Evolutionary conservation across 2,888 invertebrate species (phyloP).

Genomic region (Chorisops tibialis): DNA sequence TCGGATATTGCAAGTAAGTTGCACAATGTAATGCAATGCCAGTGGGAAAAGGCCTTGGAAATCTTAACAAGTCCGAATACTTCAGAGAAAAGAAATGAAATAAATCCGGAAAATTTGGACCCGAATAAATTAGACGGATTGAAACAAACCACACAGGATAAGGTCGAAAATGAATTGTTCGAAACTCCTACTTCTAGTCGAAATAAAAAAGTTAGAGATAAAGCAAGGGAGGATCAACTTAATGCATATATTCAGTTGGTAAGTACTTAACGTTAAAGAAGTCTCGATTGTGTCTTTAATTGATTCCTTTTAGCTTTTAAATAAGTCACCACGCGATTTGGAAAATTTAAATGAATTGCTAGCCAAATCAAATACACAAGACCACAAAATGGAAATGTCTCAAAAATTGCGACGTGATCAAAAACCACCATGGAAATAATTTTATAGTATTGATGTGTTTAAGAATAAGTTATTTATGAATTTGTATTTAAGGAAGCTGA

Average conservation of each 20-base stretch:
- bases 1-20: constrained; percentile 69
- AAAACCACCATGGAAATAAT: constrained; percentile 17
- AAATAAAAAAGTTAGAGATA: constrained; percentile 28
- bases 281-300: neutral
- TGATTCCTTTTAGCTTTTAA: constrained; percentile 51
- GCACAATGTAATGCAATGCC: constrained; percentile 74
- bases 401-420: constrained; percentile 12
- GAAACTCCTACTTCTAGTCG: constrained; percentile 48
- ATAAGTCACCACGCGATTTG: constrained; percentile 54
- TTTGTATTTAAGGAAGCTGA: too few relatives aligned
- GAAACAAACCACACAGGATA: neutral
- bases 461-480: too few relatives aligned
- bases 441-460: neutral
- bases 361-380: neutral
- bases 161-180: constrained; percentile 42
- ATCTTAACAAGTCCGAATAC: constrained; percentile 58
- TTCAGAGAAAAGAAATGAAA: constrained; percentile 21
- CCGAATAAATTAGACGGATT: constrained; percentile 34
- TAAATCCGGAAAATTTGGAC: constrained; percentile 31
- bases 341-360: constrained; percentile 43
- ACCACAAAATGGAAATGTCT: too few relatives aligned
- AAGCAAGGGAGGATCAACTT: constrained; percentile 40
- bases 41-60: constrained; percentile 73
- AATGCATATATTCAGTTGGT: constrained; percentile 50
- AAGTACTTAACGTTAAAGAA: constrained; percentile 13